Percentiles rank a stretch among this genome's conserved stretches.
Conservation (phyloP, 64 coral and sea anemone species). For the Montipora capricornis region DNA sequence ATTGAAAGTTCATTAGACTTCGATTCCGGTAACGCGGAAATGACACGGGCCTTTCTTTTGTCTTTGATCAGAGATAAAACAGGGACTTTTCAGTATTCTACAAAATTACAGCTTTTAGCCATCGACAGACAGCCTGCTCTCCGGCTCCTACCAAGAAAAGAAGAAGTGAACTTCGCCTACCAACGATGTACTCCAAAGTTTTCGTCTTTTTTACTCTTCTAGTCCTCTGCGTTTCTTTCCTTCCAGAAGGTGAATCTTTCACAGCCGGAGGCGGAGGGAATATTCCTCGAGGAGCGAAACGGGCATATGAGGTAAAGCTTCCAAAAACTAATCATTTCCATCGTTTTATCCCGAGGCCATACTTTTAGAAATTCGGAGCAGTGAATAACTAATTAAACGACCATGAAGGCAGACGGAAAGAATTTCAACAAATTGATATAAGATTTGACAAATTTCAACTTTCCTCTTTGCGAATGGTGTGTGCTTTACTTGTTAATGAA, state of each 20-base stretch:
- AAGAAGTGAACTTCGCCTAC: background rate
- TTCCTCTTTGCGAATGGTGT: background rate
- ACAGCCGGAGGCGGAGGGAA: conserved; percentile 92
- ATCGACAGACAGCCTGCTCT: background rate
- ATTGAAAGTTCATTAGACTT: conserved; percentile 26
- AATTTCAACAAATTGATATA: too few relatives aligned
- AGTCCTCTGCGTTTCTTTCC: conserved; percentile 61
- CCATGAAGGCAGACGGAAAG: too few relatives aligned
- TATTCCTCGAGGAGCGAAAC: conserved; percentile 66
- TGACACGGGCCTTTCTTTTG: conserved; percentile 5
- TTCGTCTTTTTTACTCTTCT: conserved; percentile 65
- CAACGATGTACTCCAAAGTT: conserved; percentile 78
- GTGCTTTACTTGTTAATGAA: background rate
- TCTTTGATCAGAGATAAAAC: conserved; percentile 7
- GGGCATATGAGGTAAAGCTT: conserved; percentile 41
- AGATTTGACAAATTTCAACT: background rate
- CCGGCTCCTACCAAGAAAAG: background rate
- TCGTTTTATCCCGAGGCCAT: background rate
- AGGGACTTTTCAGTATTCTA: background rate
- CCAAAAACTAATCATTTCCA: background rate
- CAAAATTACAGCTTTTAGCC: background rate
- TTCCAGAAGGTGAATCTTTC: conserved; percentile 78
- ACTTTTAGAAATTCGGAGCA: background rate
- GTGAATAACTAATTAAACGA: too few relatives aligned
- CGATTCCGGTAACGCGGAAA: conserved; percentile 40